These are phyloP conservation scores for Leucoma salicis DNA, from an alignment of 2,888 invertebrate genomes.

Conservation along the genomic window DNA sequence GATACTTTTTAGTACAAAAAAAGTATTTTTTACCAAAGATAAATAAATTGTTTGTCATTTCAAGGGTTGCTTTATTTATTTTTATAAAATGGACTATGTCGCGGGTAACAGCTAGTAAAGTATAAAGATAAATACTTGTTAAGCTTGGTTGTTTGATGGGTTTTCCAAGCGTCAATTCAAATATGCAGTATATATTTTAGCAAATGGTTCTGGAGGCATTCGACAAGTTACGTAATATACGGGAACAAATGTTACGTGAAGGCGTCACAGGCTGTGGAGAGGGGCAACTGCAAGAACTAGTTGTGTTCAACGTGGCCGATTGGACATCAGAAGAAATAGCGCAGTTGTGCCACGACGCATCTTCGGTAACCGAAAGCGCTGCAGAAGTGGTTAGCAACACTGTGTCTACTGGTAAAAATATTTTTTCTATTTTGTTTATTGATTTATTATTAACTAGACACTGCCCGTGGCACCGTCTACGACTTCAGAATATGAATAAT, in stretches of 20 bases:
- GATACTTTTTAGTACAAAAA: too few species aligned
- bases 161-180: too few species aligned
- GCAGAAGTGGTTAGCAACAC: constrained; percentile 49
- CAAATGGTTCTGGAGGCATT: constrained; percentile 64
- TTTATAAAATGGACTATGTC: too few species aligned
- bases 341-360: constrained; percentile 59
- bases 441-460: too few species aligned
- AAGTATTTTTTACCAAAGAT: too few species aligned
- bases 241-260: constrained; percentile 58
- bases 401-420: constrained; percentile 47
- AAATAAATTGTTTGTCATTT: too few species aligned
- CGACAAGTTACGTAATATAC: constrained; percentile 51
- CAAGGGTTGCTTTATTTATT: too few species aligned
- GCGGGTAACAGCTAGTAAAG: too few species aligned
- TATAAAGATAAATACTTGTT: too few species aligned
- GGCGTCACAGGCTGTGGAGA: constrained; percentile 51
- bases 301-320: constrained; percentile 69
- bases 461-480: too few species aligned
- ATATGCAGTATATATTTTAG: constrained; percentile 45
- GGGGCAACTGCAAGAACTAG: constrained; percentile 49
- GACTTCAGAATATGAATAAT: too few species aligned
- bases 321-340: constrained; percentile 67
- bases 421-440: neutral
- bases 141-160: too few species aligned
- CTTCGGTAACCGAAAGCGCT: constrained; percentile 46